Base-by-base conservation (phyloP, 2,888 invertebrate species). In the Tachina fera region DNA sequence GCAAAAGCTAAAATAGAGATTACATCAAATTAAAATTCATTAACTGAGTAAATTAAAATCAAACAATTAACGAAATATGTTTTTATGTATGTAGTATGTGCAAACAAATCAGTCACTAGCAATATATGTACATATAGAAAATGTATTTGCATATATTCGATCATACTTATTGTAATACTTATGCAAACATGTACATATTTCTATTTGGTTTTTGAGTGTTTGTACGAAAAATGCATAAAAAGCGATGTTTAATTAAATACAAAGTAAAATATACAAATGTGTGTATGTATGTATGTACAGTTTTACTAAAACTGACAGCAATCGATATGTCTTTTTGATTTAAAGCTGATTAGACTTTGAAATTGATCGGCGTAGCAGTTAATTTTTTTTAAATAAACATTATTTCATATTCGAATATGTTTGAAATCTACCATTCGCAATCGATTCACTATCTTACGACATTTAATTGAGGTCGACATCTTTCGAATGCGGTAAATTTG, bases 31-130 rank as follows among this genome's bases (percentile, higher is more conserved):
- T 51, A 14, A 80, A 43, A 58, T 56, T 79, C 63, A 22, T 16
- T 61, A 31, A 49, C 11, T 49, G 63, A 5, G 56, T 14, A 63
- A 31, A 51, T 43, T 49, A 53, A 68, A 63, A 43, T n/a, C 47
- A 63, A 47, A 31, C 16, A 10, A 2, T 14, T 19, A 67, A 41
- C n/a, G 9, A 3, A 3, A 8, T 39, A 49, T 49, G 11, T 49
- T 1, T 49, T 5, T 49, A 49, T 49, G 49, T 49, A 49, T 49
- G 14, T 14, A 49, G n/a, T 49, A 19, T 6, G 14, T 58, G 47
- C 9, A 56, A 65, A 72, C 47, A 63, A 79, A 72, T 72, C 56
- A 65, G 47, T 65, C 63, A 72, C n/a, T 56, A 63, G 47, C 16
- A 65, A 79, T 71, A 56, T 79, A 22, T 22, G 22, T 22, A 22